Evolutionary conservation across 1,140 invertebrate genomes (phyloP).

Genomic region (Phymorhynchus buccinoides): DNA sequence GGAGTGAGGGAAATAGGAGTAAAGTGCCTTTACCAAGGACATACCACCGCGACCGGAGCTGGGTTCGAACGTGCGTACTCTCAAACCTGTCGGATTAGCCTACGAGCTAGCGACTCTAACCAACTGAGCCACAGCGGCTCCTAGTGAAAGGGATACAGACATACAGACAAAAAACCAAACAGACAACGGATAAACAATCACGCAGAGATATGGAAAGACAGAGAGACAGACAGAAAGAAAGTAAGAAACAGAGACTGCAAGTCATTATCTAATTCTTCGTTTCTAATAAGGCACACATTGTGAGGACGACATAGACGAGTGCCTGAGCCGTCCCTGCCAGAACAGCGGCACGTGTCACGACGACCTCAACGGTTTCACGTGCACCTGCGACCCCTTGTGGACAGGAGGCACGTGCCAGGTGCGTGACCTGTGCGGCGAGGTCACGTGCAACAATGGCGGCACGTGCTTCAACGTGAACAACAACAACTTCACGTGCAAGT

Average conservation of each 20-base stretch:
- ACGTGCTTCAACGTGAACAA: conserved; percentile 52
- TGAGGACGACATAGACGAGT: conserved; percentile 89
- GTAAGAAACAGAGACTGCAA: background rate
- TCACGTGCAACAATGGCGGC: conserved; percentile 82
- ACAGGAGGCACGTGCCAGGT: conserved; percentile 74
- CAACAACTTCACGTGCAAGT: conserved; percentile 61
- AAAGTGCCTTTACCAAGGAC: too few relatives aligned
- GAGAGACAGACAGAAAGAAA: too few relatives aligned
- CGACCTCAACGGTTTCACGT: conserved; percentile 52
- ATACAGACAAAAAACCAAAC: too few relatives aligned
- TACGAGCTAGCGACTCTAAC: too few relatives aligned
- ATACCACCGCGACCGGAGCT: too few relatives aligned
- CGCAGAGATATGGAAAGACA: too few relatives aligned
- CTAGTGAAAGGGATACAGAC: too few relatives aligned
- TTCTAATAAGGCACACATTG: conserved; percentile 86
- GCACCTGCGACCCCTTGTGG: conserved; percentile 62
- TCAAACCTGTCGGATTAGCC: too few relatives aligned
- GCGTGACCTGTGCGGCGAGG: conserved; percentile 87
- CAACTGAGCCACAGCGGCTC: too few relatives aligned
- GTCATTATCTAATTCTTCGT: background rate
- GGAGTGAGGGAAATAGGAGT: too few relatives aligned
- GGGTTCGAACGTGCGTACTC: too few relatives aligned
- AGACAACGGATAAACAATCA: too few relatives aligned
- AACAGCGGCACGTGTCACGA: conserved; percentile 53
- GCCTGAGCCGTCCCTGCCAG: conserved; percentile 47